These are phyloP conservation scores for Drosophila kurseongensis DNA, from an alignment of 1,140 invertebrate genomes.

Conservation along the genomic window DNA sequence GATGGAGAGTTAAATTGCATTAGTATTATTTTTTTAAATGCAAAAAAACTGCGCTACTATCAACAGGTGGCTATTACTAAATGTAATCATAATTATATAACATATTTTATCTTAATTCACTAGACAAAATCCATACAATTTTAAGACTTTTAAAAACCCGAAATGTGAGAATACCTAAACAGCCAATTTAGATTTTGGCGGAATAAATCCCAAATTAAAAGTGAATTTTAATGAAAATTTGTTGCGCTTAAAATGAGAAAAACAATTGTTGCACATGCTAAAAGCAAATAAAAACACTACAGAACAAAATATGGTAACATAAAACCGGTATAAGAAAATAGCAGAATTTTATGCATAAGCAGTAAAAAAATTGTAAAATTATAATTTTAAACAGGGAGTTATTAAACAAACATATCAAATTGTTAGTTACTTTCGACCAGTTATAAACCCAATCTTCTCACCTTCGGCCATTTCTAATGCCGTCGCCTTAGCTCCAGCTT, in stretches of 20 bases:
- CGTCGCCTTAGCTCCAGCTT: constrained; percentile 62
- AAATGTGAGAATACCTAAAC: no score
- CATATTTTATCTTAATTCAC: no score
- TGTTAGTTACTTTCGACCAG: constrained; percentile 6
- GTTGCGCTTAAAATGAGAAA: neutral
- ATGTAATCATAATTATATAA: no score
- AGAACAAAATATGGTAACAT: neutral
- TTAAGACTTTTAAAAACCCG: no score
- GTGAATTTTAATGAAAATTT: neutral
- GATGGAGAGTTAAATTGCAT: neutral
- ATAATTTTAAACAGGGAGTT: neutral
- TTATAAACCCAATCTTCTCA: constrained; percentile 47
- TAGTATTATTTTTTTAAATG: neutral
- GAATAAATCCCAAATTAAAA: neutral
- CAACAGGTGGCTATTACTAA: neutral
- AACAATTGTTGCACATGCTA: neutral
- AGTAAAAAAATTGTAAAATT: neutral
- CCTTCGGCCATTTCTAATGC: constrained; percentile 59
- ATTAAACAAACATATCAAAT: neutral
- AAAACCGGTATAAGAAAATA: neutral
- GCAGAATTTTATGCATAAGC: neutral
- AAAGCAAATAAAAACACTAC: neutral
- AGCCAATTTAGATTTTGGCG: neutral
- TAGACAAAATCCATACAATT: no score
- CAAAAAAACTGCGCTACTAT: neutral